Evolutionary conservation across 2,113 vertebrate genomes (phyloP).

Genomic region (Oncorhynchus tshawytscha): DNA sequence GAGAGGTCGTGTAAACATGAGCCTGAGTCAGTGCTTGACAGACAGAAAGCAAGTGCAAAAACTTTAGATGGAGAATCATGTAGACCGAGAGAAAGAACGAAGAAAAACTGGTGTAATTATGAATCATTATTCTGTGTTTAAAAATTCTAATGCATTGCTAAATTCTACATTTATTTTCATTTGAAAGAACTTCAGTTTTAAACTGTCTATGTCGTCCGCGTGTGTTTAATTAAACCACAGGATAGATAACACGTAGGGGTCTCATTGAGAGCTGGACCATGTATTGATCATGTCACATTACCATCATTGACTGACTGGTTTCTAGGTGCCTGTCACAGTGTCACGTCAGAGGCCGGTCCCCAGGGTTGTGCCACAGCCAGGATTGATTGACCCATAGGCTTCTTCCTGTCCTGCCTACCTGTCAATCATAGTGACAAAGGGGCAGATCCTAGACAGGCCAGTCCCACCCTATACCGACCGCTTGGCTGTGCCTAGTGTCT

Average conservation of each 20-base stretch:
- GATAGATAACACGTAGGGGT: neutral
- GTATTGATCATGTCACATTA: no score
- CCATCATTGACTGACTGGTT: no score
- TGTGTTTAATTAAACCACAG: neutral
- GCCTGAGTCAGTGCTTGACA: no score
- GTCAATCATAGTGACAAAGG: slow-evolving; percentile 21
- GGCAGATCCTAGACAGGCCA: slow-evolving; percentile 32
- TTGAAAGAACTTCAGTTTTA: neutral
- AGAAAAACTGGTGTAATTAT: slow-evolving; percentile 19
- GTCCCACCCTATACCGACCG: slow-evolving; percentile 53
- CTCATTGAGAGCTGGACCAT: neutral
- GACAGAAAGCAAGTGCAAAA: no score
- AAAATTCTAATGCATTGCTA: neutral
- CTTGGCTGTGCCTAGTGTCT: slow-evolving; percentile 45
- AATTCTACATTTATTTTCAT: neutral
- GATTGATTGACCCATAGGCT: slow-evolving; percentile 4
- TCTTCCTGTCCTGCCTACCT: neutral
- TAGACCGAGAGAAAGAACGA: neutral
- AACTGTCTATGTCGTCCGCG: neutral
- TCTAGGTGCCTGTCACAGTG: neutral
- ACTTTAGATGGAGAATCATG: no score
- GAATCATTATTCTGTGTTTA: slow-evolving; percentile 1
- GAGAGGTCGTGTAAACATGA: neutral
- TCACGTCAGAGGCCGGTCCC: neutral
- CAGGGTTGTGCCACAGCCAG: neutral